Base-by-base conservation (phyloP, 2,113 vertebrate species). In the Chloroceryle aenea region DNA sequence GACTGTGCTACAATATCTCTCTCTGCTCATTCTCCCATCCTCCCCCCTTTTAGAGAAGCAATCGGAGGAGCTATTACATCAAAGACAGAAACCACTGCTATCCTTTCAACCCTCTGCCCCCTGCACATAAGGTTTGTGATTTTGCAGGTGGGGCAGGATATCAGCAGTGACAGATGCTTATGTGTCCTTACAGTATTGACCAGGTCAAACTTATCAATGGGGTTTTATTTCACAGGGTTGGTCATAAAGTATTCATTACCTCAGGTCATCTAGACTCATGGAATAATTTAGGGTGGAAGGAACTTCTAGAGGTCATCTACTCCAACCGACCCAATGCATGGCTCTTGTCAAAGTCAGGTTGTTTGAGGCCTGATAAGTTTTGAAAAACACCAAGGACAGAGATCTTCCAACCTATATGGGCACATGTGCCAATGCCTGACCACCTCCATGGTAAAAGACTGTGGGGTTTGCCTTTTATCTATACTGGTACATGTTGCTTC, bases 141-240 rank as follows among this genome's bases (percentile, higher is more conserved):
- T 92, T 91, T 92, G 86, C 52, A 47, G 38, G 2, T 3, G 89
- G 77, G 83, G 83, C 85, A 97, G 61, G 73, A 36, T 94, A 95
- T 95, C 95, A 94, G 56, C 90, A 96, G 76, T 96, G 95, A 96
- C 85, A 94, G 91, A 56, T 81, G 56, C 90, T 81, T 59, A 69
- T 6, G 30, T 56, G 79, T 84, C 76, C 88, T 86, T 52, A 27
- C 36, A 58, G 95, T 88, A 92, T 84, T 94, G 95, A 96, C 96
- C 96, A 95, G 96, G 95, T 97, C 95, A 97, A 97, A 97, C 92
- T 97, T 96, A 97, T 96, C 95, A 93, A 88, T 96, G 79, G 88
- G 87, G 32, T 94, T 97, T 97, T 92, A 96, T 97, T 96, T 96
- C 95, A 97, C 88, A 30, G 79, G 38, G 64, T 87, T 89, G 80